Percentiles rank a stretch among this genome's conserved stretches.
These are phyloP conservation scores for Stenurella melanura DNA, from an alignment of 2,888 invertebrate genomes.

Conservation along the genomic window DNA sequence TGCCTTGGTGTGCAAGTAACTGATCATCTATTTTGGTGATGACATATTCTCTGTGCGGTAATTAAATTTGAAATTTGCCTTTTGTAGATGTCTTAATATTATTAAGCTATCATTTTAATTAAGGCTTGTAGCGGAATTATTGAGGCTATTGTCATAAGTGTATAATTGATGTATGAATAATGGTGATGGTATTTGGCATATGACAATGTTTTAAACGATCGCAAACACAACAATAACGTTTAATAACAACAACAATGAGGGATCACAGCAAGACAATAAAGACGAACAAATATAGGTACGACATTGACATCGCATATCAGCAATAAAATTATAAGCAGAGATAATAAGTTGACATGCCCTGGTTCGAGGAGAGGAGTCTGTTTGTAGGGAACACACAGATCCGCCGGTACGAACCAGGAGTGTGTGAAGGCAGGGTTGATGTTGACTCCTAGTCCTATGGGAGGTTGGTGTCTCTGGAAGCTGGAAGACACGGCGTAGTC, in stretches of 20 bases:
- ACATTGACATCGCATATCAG: conserved; percentile 29
- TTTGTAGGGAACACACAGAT: conserved; percentile 92
- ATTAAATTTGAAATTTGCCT: too few relatives aligned
- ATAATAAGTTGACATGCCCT: conserved; percentile 87
- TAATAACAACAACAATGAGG: conserved; percentile 40
- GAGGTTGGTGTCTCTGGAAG: conserved; percentile 69
- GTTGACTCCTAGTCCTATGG: conserved; percentile 76
- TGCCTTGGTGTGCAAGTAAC: too few relatives aligned
- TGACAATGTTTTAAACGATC: background rate
- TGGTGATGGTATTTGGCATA: background rate
- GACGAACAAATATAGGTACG: conserved; percentile 1
- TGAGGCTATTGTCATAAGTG: too few relatives aligned
- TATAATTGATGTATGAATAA: too few relatives aligned
- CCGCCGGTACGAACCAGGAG: conserved; percentile 97
- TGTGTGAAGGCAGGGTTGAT: conserved; percentile 90
- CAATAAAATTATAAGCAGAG: conserved; percentile 57
- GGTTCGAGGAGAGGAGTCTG: conserved; percentile 90
- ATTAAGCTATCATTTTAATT: background rate
- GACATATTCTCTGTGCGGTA: too few relatives aligned
- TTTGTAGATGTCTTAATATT: background rate
- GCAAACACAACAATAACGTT: conserved; percentile 39
- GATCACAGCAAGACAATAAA: conserved; percentile 48
- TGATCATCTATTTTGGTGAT: too few relatives aligned
- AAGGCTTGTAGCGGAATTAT: too few relatives aligned
- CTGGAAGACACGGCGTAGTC: conserved; percentile 81